Evolutionary conservation across 2,113 vertebrate genomes (phyloP).

Genomic region (Bubo blakistoni): DNA sequence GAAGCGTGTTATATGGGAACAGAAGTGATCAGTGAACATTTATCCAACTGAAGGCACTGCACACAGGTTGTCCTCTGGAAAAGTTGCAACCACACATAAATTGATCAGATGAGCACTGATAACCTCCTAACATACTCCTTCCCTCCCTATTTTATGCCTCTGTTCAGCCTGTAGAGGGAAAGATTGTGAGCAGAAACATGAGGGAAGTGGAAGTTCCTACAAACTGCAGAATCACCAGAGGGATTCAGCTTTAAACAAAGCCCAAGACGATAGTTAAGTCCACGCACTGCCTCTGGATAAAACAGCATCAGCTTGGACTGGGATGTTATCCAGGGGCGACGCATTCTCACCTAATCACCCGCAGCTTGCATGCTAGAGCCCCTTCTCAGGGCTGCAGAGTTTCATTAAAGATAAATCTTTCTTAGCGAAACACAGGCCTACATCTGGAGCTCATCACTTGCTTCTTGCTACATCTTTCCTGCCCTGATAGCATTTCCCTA

Average conservation of each 20-base stretch:
- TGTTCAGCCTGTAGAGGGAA: neutral
- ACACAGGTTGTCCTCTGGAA: neutral
- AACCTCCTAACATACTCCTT: neutral
- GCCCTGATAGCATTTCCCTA: neutral
- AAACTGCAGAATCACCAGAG: neutral
- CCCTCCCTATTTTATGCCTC: neutral
- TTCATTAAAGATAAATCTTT: neutral
- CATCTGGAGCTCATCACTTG: neutral
- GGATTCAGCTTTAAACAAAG: neutral
- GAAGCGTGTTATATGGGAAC: neutral
- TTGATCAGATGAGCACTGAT: neutral
- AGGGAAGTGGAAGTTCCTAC: neutral
- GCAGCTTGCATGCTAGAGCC: neutral
- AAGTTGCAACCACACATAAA: neutral
- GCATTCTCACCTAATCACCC: neutral
- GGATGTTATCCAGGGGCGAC: rapidly evolving
- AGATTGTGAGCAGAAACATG: neutral
- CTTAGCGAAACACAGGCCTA: neutral
- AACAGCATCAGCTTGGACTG: neutral
- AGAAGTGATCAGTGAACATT: neutral
- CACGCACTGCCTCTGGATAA: neutral
- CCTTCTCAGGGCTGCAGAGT: neutral
- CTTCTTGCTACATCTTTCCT: neutral
- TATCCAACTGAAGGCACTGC: neutral
- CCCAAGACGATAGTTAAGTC: neutral